Evolutionary conservation across 2,113 vertebrate species (phyloP).

Genomic region (Syngnathoides biaculeatus): DNA sequence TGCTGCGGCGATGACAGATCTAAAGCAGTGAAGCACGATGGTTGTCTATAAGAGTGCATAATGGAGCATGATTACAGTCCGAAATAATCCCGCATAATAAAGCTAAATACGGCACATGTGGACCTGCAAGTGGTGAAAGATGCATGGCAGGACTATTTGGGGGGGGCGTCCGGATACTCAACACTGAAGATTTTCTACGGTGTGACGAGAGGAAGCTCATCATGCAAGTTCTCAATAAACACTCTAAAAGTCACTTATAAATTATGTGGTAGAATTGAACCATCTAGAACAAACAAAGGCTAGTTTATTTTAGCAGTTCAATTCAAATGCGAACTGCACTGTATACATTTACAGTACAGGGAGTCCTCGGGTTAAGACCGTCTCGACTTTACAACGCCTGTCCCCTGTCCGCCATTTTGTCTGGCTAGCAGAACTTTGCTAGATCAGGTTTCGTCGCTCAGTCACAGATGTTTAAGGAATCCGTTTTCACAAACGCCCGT

Average conservation of each 20-base stretch:
- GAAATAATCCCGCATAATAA: slow-evolving; percentile 43
- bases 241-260: background rate
- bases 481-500: too few relatives aligned
- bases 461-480: too few relatives aligned
- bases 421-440: too few relatives aligned
- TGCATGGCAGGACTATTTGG: slow-evolving; percentile 49
- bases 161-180: slow-evolving; percentile 32
- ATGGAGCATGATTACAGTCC: slow-evolving; percentile 35
- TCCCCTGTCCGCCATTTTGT: too few relatives aligned
- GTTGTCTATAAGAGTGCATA: background rate
- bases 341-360: too few relatives aligned
- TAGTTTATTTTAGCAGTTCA: background rate
- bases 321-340: background rate
- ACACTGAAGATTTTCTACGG: slow-evolving; percentile 35
- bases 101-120: slow-evolving; percentile 10
- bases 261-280: background rate
- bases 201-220: slow-evolving; percentile 35
- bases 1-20: background rate
- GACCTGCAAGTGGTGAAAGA: slow-evolving; percentile 34
- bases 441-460: too few relatives aligned
- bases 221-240: background rate
- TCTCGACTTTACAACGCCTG: too few relatives aligned
- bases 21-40: background rate
- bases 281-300: background rate
- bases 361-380: too few relatives aligned